Conservation (phyloP, 2,113 vertebrate species). For the Pao palembangensis region DNA sequence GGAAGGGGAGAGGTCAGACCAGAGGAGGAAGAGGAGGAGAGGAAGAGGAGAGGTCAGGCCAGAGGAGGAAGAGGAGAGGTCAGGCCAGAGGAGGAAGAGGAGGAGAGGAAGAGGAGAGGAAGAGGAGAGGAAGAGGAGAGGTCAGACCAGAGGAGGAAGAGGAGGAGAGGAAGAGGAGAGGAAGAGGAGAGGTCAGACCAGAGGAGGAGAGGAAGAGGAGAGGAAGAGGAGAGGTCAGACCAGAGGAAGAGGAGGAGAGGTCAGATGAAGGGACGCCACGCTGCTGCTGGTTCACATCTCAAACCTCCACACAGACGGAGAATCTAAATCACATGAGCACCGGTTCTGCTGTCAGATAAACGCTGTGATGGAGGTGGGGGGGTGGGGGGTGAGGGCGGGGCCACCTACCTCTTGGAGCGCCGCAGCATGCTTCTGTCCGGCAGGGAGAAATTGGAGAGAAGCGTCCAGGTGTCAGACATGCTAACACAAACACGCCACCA, state of each 20-base stretch:
- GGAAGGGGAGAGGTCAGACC: too few species aligned
- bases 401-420: slow-evolving; percentile 82
- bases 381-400: neutral
- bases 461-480: slow-evolving; percentile 90
- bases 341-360: slow-evolving; percentile 29
- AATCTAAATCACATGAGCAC: too few species aligned
- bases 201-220: neutral
- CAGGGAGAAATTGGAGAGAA: slow-evolving; percentile 88
- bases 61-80: slow-evolving; percentile 3
- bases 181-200: slow-evolving; percentile 9
- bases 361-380: slow-evolving; percentile 25
- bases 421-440: slow-evolving; percentile 87
- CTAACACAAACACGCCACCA: slow-evolving; percentile 70
- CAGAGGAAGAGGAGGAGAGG: slow-evolving; percentile 20
- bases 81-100: neutral
- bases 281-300: too few species aligned
- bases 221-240: slow-evolving; percentile 8
- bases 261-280: slow-evolving; percentile 1
- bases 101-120: slow-evolving; percentile 1
- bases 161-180: slow-evolving; percentile 2
- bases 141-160: slow-evolving; percentile 18
- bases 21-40: neutral
- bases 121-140: slow-evolving; percentile 1
- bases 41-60: slow-evolving; percentile 10
- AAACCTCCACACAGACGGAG: too few species aligned